These are phyloP conservation scores for Athalia rosae DNA, from an alignment of 2,888 invertebrate genomes.

Conservation along the genomic window DNA sequence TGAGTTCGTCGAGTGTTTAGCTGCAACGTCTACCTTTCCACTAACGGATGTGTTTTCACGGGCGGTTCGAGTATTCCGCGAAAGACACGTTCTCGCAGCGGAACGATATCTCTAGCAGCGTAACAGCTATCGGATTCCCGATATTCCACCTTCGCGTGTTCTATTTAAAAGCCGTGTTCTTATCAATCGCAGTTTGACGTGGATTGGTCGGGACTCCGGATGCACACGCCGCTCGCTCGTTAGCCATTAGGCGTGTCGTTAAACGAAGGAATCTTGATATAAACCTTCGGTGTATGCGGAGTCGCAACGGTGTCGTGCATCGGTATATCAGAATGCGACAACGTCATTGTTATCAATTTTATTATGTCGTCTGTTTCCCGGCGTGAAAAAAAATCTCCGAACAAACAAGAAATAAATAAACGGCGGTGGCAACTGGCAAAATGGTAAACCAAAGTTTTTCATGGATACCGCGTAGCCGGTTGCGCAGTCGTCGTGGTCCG, in stretches of 20 bases:
- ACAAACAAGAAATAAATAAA: not conserved
- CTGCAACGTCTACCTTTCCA: no score
- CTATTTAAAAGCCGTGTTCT: slow-evolving; percentile 13
- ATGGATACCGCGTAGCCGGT: slow-evolving; percentile 36
- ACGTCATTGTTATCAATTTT: no score
- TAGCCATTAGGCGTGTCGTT: not conserved
- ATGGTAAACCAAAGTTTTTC: slow-evolving; percentile 30
- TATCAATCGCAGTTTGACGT: slow-evolving; percentile 2
- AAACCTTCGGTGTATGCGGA: not conserved
- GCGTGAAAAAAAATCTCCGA: not conserved
- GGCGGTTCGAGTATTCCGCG: not conserved
- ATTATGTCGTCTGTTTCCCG: no score
- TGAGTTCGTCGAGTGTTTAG: no score
- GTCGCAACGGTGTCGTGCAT: no score
- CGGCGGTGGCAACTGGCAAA: no score
- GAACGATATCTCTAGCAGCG: not conserved
- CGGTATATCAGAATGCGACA: no score
- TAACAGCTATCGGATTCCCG: not conserved
- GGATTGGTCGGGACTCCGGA: not conserved
- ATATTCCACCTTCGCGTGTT: not conserved
- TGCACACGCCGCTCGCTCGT: no score
- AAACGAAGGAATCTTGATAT: not conserved
- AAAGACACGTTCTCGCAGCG: not conserved
- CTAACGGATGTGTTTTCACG: no score
- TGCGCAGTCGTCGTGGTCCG: slow-evolving; percentile 27